Evolutionary conservation across 2,797 vertebrate species (phyloP).

Genomic region (Coendou prehensilis): DNA sequence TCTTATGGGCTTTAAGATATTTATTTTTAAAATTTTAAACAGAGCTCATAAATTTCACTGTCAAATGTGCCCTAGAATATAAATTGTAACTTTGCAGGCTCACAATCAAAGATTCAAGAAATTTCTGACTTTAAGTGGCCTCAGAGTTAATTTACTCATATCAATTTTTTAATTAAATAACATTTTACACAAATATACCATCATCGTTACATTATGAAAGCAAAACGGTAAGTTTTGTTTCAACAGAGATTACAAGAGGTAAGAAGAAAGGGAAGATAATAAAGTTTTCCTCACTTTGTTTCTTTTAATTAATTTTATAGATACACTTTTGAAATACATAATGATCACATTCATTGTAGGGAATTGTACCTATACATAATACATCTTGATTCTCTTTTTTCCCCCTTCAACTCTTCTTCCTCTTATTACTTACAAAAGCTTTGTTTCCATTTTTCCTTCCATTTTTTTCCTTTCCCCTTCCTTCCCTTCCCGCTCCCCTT

Average conservation of each 20-base stretch:
- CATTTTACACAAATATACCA: neutral
- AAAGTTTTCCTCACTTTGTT: neutral
- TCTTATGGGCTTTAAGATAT: neutral
- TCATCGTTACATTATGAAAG: neutral
- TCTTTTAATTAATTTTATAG: neutral
- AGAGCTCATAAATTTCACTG: constrained; percentile 9
- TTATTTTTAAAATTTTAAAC: constrained; percentile 67
- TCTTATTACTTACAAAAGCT: neutral
- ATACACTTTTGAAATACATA: neutral
- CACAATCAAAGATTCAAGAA: neutral
- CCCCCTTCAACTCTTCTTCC: neutral
- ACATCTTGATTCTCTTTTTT: neutral
- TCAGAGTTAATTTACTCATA: constrained; percentile 24
- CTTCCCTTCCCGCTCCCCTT: neutral
- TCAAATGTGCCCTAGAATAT: constrained; percentile 29
- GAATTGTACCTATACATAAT: neutral
- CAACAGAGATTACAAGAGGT: neutral
- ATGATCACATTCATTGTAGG: neutral
- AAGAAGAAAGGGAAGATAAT: neutral
- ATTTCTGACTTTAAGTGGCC: neutral
- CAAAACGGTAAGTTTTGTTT: neutral
- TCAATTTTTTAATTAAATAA: constrained; percentile 38
- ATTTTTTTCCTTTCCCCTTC: neutral
- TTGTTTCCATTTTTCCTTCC: neutral
- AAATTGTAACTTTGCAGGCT: neutral